A percentile compares a stretch with the other conserved stretches of the same genome.
Conservation (phyloP, 1,140 invertebrate genomes). For the Hyphantria cunea region DNA sequence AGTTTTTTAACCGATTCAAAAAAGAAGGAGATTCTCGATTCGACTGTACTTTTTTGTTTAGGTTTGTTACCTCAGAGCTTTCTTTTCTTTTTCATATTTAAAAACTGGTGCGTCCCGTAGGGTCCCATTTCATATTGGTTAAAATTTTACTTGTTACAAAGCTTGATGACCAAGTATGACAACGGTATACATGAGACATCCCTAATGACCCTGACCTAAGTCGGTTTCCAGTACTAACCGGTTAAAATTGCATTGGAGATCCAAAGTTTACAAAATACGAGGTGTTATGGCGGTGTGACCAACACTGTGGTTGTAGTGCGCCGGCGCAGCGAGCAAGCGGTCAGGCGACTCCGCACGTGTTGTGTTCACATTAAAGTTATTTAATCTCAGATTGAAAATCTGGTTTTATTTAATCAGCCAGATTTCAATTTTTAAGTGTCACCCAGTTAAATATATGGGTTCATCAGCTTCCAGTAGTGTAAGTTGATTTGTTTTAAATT, state of each 20-base stretch:
- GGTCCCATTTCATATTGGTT: too few relatives aligned
- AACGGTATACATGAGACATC: neutral
- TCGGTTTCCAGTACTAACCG: constrained; percentile 32
- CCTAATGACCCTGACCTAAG: constrained; percentile 19
- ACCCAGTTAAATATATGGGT: constrained; percentile 42
- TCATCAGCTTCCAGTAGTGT: constrained; percentile 48
- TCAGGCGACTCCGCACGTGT: neutral
- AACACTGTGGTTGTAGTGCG: constrained; percentile 26
- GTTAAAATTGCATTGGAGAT: constrained; percentile 25
- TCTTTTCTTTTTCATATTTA: too few relatives aligned
- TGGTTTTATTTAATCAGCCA: constrained; percentile 21
- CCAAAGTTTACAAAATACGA: constrained; percentile 51
- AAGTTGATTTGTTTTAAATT: constrained; percentile 24
- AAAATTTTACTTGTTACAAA: too few relatives aligned
- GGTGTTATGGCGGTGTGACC: constrained; percentile 34
- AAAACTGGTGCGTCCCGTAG: too few relatives aligned
- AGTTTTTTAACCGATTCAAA: too few relatives aligned
- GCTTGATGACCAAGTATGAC: neutral
- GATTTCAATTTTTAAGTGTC: constrained; percentile 23
- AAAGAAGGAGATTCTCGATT: too few relatives aligned
- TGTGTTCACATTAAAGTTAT: neutral
- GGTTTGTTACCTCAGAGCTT: too few relatives aligned
- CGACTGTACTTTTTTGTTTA: too few relatives aligned
- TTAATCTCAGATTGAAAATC: neutral
- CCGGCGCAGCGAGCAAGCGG: constrained; percentile 20